Evolutionary conservation across 2,797 vertebrate genomes (phyloP).

Genomic region (Silurus lanzhouensis): DNA sequence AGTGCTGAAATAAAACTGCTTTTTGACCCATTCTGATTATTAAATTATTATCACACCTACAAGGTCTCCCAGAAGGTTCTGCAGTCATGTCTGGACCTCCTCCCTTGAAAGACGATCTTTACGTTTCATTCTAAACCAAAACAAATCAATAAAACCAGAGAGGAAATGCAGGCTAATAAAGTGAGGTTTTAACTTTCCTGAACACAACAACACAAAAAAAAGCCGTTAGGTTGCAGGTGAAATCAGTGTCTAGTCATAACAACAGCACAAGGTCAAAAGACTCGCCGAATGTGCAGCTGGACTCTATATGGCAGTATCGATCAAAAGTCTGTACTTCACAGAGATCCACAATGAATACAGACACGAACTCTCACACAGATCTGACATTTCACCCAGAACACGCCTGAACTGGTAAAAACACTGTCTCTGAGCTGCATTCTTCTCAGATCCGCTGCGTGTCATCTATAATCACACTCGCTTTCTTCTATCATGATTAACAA

Average conservation of each 20-base stretch:
- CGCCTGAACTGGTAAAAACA: not conserved
- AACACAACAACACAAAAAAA: no score
- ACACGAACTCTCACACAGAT: not conserved
- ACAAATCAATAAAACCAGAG: not conserved
- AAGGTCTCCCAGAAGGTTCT: not conserved
- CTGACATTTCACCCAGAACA: not conserved
- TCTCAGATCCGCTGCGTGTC: not conserved
- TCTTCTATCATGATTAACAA: not conserved
- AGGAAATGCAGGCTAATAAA: not conserved
- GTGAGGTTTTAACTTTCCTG: not conserved
- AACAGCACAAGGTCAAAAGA: not conserved
- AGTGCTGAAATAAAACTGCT: not conserved
- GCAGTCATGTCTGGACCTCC: not conserved
- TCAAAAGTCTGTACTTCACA: not conserved
- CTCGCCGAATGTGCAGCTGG: not conserved
- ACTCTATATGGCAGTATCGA: not conserved
- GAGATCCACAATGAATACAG: slow-evolving; percentile 13
- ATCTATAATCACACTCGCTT: not conserved
- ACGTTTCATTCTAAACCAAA: not conserved
- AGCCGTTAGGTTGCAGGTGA: not conserved
- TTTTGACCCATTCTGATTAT: not conserved
- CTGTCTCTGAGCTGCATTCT: not conserved
- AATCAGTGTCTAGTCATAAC: not conserved
- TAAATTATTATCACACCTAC: not conserved
- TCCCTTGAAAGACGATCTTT: not conserved